Conservation (phyloP, 2,888 invertebrate species). For the Drosophila antonietae region DNA sequence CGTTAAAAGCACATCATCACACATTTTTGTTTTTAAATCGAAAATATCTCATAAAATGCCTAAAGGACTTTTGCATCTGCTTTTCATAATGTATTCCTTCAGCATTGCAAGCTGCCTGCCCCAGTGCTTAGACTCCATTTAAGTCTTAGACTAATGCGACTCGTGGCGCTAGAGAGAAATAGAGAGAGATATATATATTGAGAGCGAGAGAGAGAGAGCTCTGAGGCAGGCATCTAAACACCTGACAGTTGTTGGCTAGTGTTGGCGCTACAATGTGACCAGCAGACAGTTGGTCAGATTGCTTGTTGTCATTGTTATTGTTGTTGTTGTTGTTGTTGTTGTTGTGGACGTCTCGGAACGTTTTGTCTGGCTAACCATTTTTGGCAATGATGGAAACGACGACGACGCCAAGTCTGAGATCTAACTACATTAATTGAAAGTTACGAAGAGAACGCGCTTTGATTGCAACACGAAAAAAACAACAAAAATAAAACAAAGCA, state of each 20-base stretch:
- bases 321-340: slow-evolving; percentile 44
- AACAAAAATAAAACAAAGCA: not conserved
- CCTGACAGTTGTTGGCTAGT: slow-evolving; percentile 71
- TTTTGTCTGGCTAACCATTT: slow-evolving; percentile 68
- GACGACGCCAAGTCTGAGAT: slow-evolving; percentile 43
- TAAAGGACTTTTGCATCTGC: not conserved
- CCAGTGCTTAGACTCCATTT: slow-evolving; percentile 18
- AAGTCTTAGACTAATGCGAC: slow-evolving; percentile 40
- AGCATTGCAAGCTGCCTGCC: not conserved
- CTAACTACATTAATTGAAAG: slow-evolving; percentile 55
- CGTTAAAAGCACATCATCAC: too few relatives aligned
- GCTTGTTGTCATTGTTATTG: slow-evolving; percentile 49
- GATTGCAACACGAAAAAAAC: slow-evolving; percentile 42
- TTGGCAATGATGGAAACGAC: slow-evolving; percentile 64
- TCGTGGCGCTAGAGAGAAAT: slow-evolving; percentile 56
- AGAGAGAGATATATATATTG: slow-evolving; percentile 33
- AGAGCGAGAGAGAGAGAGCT: slow-evolving; percentile 33
- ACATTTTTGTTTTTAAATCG: too few relatives aligned
- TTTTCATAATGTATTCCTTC: not conserved
- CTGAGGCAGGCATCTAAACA: slow-evolving; percentile 67
- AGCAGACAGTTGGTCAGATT: slow-evolving; percentile 44
- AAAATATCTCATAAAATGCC: too few relatives aligned
- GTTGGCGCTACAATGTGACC: slow-evolving; percentile 68
- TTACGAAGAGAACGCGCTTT: slow-evolving; percentile 27
- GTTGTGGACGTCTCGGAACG: slow-evolving; percentile 40